These are phyloP conservation scores for Bursaphelenchus mucronatus DNA, from an alignment of 1,140 invertebrate genomes.

Conservation along the genomic window DNA sequence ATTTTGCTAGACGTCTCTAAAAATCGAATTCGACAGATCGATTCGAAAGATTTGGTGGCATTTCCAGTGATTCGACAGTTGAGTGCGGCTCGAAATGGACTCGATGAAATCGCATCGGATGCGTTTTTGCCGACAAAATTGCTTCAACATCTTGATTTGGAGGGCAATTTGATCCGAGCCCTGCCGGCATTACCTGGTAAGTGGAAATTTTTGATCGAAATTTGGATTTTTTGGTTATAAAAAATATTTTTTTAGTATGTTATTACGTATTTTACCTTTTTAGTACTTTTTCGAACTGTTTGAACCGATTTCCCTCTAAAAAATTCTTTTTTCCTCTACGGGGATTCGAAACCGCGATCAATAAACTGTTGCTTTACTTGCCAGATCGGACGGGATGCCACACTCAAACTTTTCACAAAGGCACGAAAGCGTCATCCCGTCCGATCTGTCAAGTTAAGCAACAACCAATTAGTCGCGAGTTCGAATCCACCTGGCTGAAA, in stretches of 20 bases:
- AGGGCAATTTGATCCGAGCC: not conserved
- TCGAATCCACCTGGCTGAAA: not conserved
- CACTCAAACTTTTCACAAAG: too few species aligned
- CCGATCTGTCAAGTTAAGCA: slow-evolving; percentile 36
- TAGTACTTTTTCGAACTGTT: too few species aligned
- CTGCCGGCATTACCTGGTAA: not conserved
- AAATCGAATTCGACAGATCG: slow-evolving; percentile 36
- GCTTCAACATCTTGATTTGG: not conserved
- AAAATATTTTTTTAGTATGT: not conserved
- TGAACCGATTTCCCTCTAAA: too few species aligned
- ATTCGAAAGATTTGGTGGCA: slow-evolving; percentile 22
- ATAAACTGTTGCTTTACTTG: too few species aligned
- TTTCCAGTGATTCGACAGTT: slow-evolving; percentile 48
- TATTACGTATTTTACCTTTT: too few species aligned
- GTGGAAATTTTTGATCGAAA: not conserved
- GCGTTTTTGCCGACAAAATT: not conserved
- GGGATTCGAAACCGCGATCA: too few species aligned
- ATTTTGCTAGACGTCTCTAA: slow-evolving; percentile 43
- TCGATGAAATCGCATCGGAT: not conserved
- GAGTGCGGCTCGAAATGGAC: slow-evolving; percentile 1
- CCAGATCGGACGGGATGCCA: too few species aligned
- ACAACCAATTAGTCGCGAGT: not conserved
- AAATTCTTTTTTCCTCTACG: too few species aligned
- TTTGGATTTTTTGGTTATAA: not conserved
- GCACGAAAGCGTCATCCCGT: slow-evolving; percentile 11